phyloP scores from a whole-genome alignment of 1,140 invertebrate genomes.

The Drosophila rufa region DNA sequence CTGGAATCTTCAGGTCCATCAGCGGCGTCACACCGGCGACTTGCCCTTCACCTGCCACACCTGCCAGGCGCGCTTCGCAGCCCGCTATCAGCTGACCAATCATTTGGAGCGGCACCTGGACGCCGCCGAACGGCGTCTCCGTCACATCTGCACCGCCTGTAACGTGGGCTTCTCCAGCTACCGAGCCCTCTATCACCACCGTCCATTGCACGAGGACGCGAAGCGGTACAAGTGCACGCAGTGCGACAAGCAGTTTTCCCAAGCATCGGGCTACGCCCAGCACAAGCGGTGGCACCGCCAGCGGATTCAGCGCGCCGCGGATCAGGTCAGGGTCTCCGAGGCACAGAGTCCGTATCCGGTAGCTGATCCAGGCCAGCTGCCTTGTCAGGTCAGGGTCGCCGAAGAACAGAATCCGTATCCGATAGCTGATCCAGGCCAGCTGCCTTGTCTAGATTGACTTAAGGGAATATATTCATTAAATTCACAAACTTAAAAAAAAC shows the following conservation, averaged over 20 bases:
- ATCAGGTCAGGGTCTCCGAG: not conserved
- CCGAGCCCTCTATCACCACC: slow-evolving; percentile 87
- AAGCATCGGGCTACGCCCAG: slow-evolving; percentile 67
- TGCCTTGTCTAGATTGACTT: not conserved
- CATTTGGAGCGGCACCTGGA: slow-evolving; percentile 57
- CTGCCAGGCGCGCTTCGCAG: slow-evolving; percentile 89
- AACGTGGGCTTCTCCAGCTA: slow-evolving; percentile 68
- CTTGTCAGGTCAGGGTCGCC: not conserved
- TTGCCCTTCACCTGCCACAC: slow-evolving; percentile 89
- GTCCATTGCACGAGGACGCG: slow-evolving; percentile 91
- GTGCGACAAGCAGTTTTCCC: slow-evolving; percentile 73
- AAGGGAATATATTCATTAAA: not conserved
- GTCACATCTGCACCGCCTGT: slow-evolving; percentile 54
- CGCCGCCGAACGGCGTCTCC: slow-evolving; percentile 28
- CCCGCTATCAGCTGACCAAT: slow-evolving; percentile 85
- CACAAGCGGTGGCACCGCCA: slow-evolving; percentile 71
- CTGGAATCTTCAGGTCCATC: slow-evolving; percentile 86
- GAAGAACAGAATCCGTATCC: not conserved
- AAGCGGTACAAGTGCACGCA: slow-evolving; percentile 91
- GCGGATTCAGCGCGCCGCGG: slow-evolving; percentile 34
- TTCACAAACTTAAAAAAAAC: not conserved
- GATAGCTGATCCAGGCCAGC: too few relatives aligned
- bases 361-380: not conserved
- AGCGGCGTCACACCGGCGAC: slow-evolving; percentile 91
- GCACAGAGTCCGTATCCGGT: not conserved